A percentile compares a stretch with the other conserved stretches of the same genome.
Evolutionary conservation across 1,140 invertebrate species (phyloP).

Genomic region (Leptinotarsa texana): DNA sequence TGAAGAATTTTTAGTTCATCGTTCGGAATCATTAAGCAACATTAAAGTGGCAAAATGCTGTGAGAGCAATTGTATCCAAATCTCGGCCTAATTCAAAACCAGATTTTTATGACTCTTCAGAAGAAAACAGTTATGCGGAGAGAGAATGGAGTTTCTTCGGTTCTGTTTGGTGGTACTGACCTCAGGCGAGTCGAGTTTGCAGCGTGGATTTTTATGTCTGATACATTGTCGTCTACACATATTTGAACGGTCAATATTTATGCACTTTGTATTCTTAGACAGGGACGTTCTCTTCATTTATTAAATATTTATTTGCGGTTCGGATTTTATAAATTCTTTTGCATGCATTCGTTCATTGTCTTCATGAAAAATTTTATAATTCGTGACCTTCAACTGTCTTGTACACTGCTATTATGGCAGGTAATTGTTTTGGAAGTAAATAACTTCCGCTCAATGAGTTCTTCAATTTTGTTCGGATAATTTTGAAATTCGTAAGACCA

Average conservation of each 20-base stretch:
- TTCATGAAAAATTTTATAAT: no score
- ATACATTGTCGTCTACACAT: slow-evolving; percentile 11
- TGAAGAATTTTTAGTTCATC: not conserved
- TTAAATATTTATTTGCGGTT: not conserved
- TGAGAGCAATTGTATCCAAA: not conserved
- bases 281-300: not conserved
- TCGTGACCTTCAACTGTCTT: no score
- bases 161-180: slow-evolving; percentile 8
- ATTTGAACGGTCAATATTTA: slow-evolving; percentile 18
- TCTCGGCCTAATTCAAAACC: not conserved
- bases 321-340: no score
- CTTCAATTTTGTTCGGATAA: no score
- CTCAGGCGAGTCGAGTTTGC: not conserved
- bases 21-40: not conserved
- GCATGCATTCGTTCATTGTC: no score
- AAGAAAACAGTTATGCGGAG: slow-evolving; percentile 14
- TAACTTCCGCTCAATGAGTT: no score
- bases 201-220: slow-evolving; percentile 13
- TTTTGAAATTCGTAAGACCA: no score
- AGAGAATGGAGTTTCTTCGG: slow-evolving; percentile 9
- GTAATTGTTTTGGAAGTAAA: no score
- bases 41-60: not conserved
- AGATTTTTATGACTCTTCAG: not conserved
- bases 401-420: no score
- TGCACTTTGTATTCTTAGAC: slow-evolving; percentile 1